Percentiles rank a stretch among this genome's conserved stretches.
These are phyloP conservation scores for Lamellibrachia columna DNA, from an alignment of 2,888 invertebrate genomes.

Conservation along the genomic window DNA sequence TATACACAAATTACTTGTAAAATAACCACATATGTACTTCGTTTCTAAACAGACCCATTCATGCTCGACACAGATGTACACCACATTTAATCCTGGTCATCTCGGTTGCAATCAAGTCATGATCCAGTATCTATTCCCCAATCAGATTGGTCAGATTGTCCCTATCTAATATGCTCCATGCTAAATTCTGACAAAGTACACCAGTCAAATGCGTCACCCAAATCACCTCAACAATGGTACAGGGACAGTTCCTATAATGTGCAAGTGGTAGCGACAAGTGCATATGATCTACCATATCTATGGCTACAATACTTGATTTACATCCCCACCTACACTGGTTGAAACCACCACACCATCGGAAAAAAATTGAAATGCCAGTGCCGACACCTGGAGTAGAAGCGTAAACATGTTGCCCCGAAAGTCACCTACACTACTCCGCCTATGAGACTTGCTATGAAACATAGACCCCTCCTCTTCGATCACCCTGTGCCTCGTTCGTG, in stretches of 20 bases:
- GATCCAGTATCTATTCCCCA: background rate
- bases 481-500: background rate
- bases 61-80: no score
- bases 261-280: background rate
- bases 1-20: background rate
- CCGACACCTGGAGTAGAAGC: background rate
- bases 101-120: background rate
- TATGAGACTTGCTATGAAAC: slow-evolving; percentile 16
- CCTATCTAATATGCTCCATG: background rate
- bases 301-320: background rate
- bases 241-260: background rate
- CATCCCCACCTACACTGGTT: background rate
- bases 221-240: background rate
- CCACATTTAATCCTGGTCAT: background rate
- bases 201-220: background rate
- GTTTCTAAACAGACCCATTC: no score
- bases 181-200: background rate
- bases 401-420: background rate
- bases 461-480: background rate
- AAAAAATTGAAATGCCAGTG: background rate
- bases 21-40: no score
- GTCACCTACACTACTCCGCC: background rate
- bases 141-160: background rate
- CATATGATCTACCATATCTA: background rate
- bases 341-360: background rate